These are phyloP conservation scores for Bursaphelenchus okinawaensis DNA, from an alignment of 2,888 invertebrate species.

Conservation along the genomic window DNA sequence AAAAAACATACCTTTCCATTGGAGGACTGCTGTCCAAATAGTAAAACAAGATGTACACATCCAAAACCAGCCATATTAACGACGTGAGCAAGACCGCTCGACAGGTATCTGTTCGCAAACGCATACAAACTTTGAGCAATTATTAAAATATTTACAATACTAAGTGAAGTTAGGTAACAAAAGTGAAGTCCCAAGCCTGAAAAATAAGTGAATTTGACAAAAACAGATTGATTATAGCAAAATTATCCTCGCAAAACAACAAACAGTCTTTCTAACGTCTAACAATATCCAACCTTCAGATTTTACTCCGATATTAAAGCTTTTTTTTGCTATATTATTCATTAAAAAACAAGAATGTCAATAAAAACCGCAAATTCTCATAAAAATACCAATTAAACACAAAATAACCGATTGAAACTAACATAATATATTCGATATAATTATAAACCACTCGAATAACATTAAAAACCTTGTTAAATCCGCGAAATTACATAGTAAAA, in stretches of 20 bases:
- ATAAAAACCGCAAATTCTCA: background rate
- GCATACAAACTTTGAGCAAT: constrained; percentile 24
- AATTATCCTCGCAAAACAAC: too few relatives aligned
- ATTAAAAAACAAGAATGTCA: background rate
- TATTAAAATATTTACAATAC: too few relatives aligned
- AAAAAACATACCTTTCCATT: constrained; percentile 17
- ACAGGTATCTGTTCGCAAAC: constrained; percentile 50
- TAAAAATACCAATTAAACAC: background rate
- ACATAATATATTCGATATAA: background rate
- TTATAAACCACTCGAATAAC: background rate
- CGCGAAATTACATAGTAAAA: background rate
- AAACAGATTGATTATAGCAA: background rate
- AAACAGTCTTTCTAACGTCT: too few relatives aligned
- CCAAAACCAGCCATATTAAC: constrained; percentile 53
- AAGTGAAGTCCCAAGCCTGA: background rate
- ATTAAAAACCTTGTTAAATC: background rate
- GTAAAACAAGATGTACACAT: constrained; percentile 52
- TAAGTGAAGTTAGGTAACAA: too few relatives aligned
- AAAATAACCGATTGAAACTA: background rate
- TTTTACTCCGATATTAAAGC: too few relatives aligned
- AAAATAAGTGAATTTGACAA: background rate
- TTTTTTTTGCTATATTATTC: too few relatives aligned
- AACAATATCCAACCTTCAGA: too few relatives aligned
- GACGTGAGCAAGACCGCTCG: constrained; percentile 55
- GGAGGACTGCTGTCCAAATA: constrained; percentile 43